These are phyloP conservation scores for Sesia bembeciformis DNA, from an alignment of 2,888 invertebrate genomes.

Conservation along the genomic window DNA sequence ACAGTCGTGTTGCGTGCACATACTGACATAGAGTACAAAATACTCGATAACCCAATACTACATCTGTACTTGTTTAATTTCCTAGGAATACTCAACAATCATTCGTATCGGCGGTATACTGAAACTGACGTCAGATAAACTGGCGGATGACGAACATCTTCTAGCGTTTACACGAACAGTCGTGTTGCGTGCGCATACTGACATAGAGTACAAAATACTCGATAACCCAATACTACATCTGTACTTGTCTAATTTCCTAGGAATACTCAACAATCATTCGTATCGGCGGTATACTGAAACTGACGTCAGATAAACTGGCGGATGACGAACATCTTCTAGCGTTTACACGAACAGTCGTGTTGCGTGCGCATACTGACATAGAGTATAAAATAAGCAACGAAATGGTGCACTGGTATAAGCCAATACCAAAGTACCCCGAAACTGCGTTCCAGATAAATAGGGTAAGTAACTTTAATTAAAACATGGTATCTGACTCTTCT, in stretches of 20 bases:
- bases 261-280: conserved; percentile 69
- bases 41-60: conserved; percentile 23
- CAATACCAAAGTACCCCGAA: conserved; percentile 44
- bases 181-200: conserved; percentile 54
- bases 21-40: conserved; percentile 71
- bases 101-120: conserved; percentile 79
- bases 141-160: conserved; percentile 58
- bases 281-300: conserved; percentile 78
- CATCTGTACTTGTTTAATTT: not conserved
- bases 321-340: conserved; percentile 65
- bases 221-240: no score
- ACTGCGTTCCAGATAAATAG: conserved; percentile 35
- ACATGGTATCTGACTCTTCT: no score
- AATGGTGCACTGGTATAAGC: conserved; percentile 75
- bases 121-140: conserved; percentile 68
- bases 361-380: conserved; percentile 48
- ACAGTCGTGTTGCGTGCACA: conserved; percentile 68
- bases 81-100: conserved; percentile 48
- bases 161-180: conserved; percentile 76
- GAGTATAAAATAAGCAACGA: conserved; percentile 81
- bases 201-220: conserved; percentile 73
- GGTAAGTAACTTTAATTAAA: conserved; percentile 27
- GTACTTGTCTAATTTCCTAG: not conserved
- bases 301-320: conserved; percentile 62
- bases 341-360: conserved; percentile 75